Evolutionary conservation across 2,888 invertebrate genomes (phyloP), one percentile per base, ranked within the genome.

Genomic region (Mythimna ferrago): DNA sequence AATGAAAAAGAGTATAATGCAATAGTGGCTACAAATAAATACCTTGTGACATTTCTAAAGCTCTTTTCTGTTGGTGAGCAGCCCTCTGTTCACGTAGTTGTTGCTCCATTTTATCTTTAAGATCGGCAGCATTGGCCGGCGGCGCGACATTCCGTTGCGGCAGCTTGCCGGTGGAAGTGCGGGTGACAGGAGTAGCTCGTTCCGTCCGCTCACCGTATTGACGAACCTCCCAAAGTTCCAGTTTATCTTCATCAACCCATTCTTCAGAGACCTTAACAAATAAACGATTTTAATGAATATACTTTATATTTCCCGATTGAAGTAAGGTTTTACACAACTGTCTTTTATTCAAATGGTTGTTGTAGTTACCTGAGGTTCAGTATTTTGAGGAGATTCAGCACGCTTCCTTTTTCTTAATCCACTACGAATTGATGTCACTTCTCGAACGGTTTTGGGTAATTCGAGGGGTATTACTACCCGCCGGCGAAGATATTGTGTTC

Each of bases 141-240:
- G 97, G 95, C 82, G 88, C 93, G 85, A 82, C 69, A 69, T 87
- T 90, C 70, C 96, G 97, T 88, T 92, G 94, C 73, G 97, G 97
- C 86, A 97, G 93, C 93, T 97, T 97, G 90, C 98, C 98, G 54
- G 99, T 98, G 80, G 98, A 97, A 87, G 98, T 97, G 94, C 98
- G 97, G 90, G 98, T 98, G 91, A 98, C 97, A 93, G 98, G 98
- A 91, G 98, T 97, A 89, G 97, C 97, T 90, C 97, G 97, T 94
- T 97, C 97, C 92, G 96, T 94, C 85, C 97, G 97, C 93, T 99
- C 99, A 35, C 98, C 98, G 91, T 99, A 99, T 88, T 98, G 98
- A 88, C 98, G 98, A 76, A 99, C 99, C 95, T 99, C 99, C 99
- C 99, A 99, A 56, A 99, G 94, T 90, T 99, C 99, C 61, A 99